Evolutionary conservation across 2,113 vertebrate genomes (phyloP), one percentile per base, ranked within the genome.

Genomic region (Athene noctua): DNA sequence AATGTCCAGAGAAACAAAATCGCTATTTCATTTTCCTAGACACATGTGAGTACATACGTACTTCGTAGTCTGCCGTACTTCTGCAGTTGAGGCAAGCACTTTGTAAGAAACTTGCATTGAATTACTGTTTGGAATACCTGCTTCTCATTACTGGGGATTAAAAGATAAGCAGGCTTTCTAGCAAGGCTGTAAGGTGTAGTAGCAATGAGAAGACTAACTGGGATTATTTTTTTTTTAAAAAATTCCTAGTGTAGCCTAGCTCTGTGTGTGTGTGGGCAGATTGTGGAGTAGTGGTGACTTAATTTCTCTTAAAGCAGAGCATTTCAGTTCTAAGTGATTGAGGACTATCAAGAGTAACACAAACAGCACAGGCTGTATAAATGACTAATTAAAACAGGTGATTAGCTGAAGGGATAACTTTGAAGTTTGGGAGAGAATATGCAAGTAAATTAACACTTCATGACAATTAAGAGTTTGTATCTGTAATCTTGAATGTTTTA

Each of bases 111-210:
- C 32, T 9, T 58, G 34, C 13, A 4, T 13, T 63, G 23, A 70
- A 34, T 74, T 46, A 11, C 30, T 44, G 5, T 30, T 79, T 79
- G 61, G 73, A 81, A 54, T 65, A 27, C 4, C 1, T n/a, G 15
- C 15, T 22, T 57, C n/a, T 67, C 9, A 0, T 40, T 7, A 2
- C 3, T 32, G 34, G 75, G 32, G 20, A 12, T 2, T 30, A 38
- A 23, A 49, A 44, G 85, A 25, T 44, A 58, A 70, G 14, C 19
- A 63, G 49, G 19, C 36, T 16, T 63, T 80, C 21, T 51, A 36
- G 20, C 15, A 22, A 58, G 80, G 52, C 59, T 78, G 6, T n/a
- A 8, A 68, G 23, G 51, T 65, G 42, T 18, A 61, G 40, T 15
- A 68, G 70, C 25, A 85, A 61, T 22, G 66, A 36, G 65, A 59